Evolutionary conservation across 2,113 vertebrate species (phyloP).

Genomic region (Thoracochromis brauschi): DNA sequence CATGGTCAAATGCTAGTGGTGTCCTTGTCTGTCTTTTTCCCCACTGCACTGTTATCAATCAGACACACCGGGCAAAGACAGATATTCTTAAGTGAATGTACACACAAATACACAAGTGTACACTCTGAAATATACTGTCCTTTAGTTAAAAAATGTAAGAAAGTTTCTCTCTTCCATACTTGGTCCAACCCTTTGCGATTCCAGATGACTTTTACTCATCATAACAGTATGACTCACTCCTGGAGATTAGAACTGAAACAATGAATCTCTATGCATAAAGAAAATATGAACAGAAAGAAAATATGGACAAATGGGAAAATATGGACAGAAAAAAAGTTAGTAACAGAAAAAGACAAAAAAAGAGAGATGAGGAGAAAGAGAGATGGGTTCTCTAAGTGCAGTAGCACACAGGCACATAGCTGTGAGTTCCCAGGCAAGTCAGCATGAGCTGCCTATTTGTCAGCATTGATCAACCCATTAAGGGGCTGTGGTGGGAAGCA

Average conservation of each 20-base stretch:
- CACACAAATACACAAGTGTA: not conserved
- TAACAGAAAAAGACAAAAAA: constrained; percentile 30
- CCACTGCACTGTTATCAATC: constrained; percentile 28
- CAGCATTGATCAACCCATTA: constrained; percentile 77
- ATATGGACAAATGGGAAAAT: not conserved
- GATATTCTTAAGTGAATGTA: not conserved
- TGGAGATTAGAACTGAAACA: constrained; percentile 47
- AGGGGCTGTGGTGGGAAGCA: constrained; percentile 69
- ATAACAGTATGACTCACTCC: constrained; percentile 48
- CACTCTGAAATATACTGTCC: not conserved
- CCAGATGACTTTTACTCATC: constrained; percentile 57
- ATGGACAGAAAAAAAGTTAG: not conserved
- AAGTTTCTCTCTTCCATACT: constrained; percentile 44
- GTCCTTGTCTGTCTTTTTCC: constrained; percentile 19
- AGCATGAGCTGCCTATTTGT: constrained; percentile 73
- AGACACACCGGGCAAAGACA: not conserved
- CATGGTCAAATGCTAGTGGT: constrained; percentile 27
- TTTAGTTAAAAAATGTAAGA: constrained; percentile 33
- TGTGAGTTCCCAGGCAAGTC: constrained; percentile 62
- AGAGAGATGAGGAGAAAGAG: constrained; percentile 30
- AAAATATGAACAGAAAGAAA: constrained; percentile 30
- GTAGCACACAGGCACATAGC: constrained; percentile 52
- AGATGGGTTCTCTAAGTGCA: constrained; percentile 50
- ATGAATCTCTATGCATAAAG: constrained; percentile 51
- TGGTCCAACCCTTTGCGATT: constrained; percentile 38